Percentiles rank a stretch among this genome's conserved stretches.
Conservation (phyloP, 2,113 vertebrate species). For the Perca flavescens region DNA sequence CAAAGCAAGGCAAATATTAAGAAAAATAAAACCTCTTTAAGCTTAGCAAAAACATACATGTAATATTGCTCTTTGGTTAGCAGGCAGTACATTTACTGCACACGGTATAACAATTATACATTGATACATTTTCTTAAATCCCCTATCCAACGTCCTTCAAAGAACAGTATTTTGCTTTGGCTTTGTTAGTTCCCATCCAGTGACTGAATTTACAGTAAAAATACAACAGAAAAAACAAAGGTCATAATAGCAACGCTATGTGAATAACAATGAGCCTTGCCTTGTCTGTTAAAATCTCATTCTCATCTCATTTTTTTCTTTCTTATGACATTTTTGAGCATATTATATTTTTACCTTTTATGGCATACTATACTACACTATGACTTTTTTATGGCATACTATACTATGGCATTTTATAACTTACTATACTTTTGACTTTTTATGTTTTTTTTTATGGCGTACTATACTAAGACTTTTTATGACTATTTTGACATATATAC, state of each 20-base stretch:
- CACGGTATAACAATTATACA: conserved; percentile 50
- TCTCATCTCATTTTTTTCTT: neutral
- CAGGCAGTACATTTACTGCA: conserved; percentile 69
- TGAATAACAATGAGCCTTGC: neutral
- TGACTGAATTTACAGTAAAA: conserved; percentile 80
- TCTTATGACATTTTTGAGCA: too few relatives aligned
- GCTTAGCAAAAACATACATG: conserved; percentile 53
- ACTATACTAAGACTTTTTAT: too few relatives aligned
- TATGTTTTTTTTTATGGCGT: too few relatives aligned
- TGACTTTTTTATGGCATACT: too few relatives aligned
- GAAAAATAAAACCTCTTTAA: conserved; percentile 61
- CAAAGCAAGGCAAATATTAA: conserved; percentile 65
- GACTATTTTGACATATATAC: too few relatives aligned
- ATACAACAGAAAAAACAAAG: conserved; percentile 36
- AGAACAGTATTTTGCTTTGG: conserved; percentile 74
- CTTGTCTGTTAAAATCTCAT: conserved; percentile 50
- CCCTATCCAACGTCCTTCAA: conserved; percentile 54
- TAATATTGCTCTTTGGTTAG: conserved; percentile 83
- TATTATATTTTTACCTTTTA: too few relatives aligned
- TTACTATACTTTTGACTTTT: too few relatives aligned
- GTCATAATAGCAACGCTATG: neutral
- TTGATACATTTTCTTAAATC: conserved; percentile 49
- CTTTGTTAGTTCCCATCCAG: conserved; percentile 79
- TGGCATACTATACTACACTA: too few relatives aligned
- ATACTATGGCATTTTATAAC: too few relatives aligned